phyloP scores from a whole-genome alignment of 2,888 invertebrate genomes.

The Amiota mariae region DNA sequence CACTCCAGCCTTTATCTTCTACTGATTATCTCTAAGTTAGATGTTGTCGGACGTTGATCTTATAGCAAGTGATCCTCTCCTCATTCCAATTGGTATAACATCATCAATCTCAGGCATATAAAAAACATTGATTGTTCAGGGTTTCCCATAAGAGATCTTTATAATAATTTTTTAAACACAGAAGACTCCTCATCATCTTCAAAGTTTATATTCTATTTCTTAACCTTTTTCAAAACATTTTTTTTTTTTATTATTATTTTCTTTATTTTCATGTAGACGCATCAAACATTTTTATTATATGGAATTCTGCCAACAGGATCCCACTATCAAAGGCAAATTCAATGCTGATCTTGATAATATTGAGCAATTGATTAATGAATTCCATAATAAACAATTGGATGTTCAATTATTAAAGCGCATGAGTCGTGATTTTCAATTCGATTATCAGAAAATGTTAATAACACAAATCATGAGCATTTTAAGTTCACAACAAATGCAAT shows the following conservation, averaged over 20 bases:
- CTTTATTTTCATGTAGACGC: conserved; percentile 57
- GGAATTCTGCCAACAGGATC: conserved; percentile 71
- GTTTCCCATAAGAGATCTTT: too few species aligned
- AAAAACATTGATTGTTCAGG: too few species aligned
- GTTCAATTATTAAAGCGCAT: conserved; percentile 69
- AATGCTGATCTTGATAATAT: conserved; percentile 70
- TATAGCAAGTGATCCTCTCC: too few species aligned
- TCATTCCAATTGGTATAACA: too few species aligned
- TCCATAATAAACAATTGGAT: conserved; percentile 69
- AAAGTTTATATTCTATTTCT: background rate
- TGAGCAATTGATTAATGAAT: conserved; percentile 67
- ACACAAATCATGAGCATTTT: conserved; percentile 70
- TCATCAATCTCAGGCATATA: too few species aligned
- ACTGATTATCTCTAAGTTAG: too few species aligned
- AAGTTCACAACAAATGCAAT: conserved; percentile 67
- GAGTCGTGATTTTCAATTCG: conserved; percentile 71
- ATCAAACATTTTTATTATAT: conserved; percentile 71
- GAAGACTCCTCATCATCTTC: too few species aligned
- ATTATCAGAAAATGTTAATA: conserved; percentile 70
- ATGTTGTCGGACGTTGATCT: too few species aligned
- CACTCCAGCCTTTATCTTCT: too few species aligned
- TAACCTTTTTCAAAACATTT: background rate
- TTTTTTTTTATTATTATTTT: background rate
- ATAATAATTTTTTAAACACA: too few species aligned
- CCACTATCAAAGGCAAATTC: conserved; percentile 65